Evolutionary conservation across 2,888 invertebrate genomes (phyloP).

Genomic region (Ochropleura leucogaster): DNA sequence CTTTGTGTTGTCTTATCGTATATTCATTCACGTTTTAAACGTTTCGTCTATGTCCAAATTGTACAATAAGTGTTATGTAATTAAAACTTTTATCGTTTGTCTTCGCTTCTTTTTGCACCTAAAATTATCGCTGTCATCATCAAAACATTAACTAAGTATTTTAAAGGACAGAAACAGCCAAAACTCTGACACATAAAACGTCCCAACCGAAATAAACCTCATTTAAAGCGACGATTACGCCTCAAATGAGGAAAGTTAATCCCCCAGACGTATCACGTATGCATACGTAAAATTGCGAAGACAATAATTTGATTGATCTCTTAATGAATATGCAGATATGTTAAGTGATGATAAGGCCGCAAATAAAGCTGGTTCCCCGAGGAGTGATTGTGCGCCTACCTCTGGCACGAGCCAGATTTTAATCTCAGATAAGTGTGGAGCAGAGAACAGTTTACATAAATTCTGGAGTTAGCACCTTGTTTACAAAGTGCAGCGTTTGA

Average conservation of each 20-base stretch:
- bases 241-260: slow-evolving; percentile 50
- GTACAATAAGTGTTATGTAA: slow-evolving; percentile 30
- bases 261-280: slow-evolving; percentile 66
- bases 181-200: slow-evolving; percentile 12
- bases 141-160: slow-evolving; percentile 2
- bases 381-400: slow-evolving; percentile 88
- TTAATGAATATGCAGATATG: slow-evolving; percentile 90
- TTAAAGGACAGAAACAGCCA: neutral
- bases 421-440: slow-evolving; percentile 89
- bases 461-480: slow-evolving; percentile 89
- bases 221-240: slow-evolving; percentile 45
- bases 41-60: slow-evolving; percentile 22
- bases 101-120: neutral
- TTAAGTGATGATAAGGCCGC: slow-evolving; percentile 86
- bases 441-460: slow-evolving; percentile 89
- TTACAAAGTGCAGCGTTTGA: slow-evolving; percentile 88
- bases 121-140: neutral
- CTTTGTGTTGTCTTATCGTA: slow-evolving; percentile 37
- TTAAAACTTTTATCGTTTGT: neutral
- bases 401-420: slow-evolving; percentile 85
- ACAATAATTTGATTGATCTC: slow-evolving; percentile 88
- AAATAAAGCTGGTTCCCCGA: slow-evolving; percentile 85
- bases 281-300: slow-evolving; percentile 64
- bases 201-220: slow-evolving; percentile 33
- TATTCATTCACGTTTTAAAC: slow-evolving; percentile 48